These are phyloP conservation scores for Oryzias sinensis DNA, from an alignment of 2,797 vertebrate species.

Conservation along the genomic window DNA sequence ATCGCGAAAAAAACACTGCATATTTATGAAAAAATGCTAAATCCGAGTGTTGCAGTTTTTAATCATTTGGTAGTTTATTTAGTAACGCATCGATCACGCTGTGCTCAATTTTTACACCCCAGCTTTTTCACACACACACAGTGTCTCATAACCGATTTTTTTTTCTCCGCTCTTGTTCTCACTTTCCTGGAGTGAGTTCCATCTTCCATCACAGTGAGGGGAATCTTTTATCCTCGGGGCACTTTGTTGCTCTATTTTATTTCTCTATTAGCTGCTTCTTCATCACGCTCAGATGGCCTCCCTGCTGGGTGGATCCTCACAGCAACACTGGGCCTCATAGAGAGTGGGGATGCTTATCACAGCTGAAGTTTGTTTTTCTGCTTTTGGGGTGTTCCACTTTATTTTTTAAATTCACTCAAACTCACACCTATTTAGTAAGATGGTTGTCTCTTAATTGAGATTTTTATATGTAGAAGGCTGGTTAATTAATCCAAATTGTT, in stretches of 20 bases:
- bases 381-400: no score
- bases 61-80: constrained; percentile 17
- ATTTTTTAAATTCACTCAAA: no score
- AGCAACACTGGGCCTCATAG: constrained; percentile 12
- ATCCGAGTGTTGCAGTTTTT: constrained; percentile 7
- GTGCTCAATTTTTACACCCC: neutral
- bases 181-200: constrained; percentile 42
- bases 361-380: no score
- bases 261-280: constrained; percentile 47
- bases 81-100: constrained; percentile 6
- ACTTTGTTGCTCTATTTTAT: constrained; percentile 49
- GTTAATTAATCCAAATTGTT: no score
- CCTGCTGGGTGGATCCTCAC: constrained; percentile 31
- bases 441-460: no score
- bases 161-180: constrained; percentile 36
- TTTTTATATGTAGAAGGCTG: no score
- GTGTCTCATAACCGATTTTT: constrained; percentile 34
- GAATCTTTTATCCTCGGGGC: constrained; percentile 49
- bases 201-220: constrained; percentile 51
- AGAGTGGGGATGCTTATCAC: constrained; percentile 21
- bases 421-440: no score
- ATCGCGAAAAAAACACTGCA: neutral
- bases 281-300: constrained; percentile 46
- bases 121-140: neutral
- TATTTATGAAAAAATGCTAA: constrained; percentile 2